Percentiles rank a stretch among this genome's conserved stretches.
Conservation (phyloP, 2,888 invertebrate species). For the Amiota mariae region DNA sequence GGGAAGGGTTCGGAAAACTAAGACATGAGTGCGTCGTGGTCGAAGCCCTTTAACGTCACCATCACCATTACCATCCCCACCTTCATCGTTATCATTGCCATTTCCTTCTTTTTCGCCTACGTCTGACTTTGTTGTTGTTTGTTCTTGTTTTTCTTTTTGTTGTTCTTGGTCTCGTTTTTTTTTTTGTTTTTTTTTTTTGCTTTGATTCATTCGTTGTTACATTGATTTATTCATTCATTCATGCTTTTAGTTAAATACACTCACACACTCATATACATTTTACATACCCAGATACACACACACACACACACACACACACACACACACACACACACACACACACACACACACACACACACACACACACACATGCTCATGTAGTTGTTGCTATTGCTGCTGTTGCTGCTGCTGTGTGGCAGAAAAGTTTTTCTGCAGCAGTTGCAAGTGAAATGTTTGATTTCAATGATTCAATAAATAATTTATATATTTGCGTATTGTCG, state of each 20-base stretch:
- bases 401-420: slow-evolving; percentile 32
- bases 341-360: slow-evolving; percentile 9
- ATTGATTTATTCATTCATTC: slow-evolving; percentile 10
- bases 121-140: slow-evolving; percentile 1
- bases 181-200: not conserved
- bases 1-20: not conserved
- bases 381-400: slow-evolving; percentile 18
- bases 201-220: slow-evolving; percentile 6
- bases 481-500: slow-evolving; percentile 61
- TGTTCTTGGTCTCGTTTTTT: not conserved
- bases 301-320: slow-evolving; percentile 23
- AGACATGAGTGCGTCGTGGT: slow-evolving; percentile 42
- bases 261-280: slow-evolving; percentile 22
- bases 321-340: slow-evolving; percentile 27
- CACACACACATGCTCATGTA: not conserved
- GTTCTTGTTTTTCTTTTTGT: not conserved
- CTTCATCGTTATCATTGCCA: not conserved
- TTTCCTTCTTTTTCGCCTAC: slow-evolving; percentile 5
- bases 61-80: slow-evolving; percentile 14
- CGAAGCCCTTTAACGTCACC: not conserved
- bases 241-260: slow-evolving; percentile 42
- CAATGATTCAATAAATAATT: slow-evolving; percentile 69
- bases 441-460: slow-evolving; percentile 69
- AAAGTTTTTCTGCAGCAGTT: slow-evolving; percentile 56
- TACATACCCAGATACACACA: slow-evolving; percentile 24